A percentile compares a stretch with the other conserved stretches of the same genome.
Conservation (phyloP, 2,888 invertebrate genomes). For the Temnothorax ravouxi region DNA sequence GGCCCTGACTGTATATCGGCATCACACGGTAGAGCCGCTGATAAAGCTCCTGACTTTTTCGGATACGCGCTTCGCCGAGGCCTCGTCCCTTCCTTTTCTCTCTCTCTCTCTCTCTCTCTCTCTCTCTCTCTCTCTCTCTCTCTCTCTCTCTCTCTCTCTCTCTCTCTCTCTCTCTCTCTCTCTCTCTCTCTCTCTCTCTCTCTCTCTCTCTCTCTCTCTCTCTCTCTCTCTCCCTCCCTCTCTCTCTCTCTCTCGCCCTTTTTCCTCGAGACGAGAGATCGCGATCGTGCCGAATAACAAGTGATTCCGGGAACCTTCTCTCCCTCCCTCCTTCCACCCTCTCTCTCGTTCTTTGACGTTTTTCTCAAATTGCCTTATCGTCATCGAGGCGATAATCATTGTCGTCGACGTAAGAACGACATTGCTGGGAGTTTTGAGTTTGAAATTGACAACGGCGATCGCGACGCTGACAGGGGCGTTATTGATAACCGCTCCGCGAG, state of each 20-base stretch:
- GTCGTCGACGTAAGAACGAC: neutral
- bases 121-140: no score
- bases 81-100: neutral
- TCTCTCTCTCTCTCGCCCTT: neutral
- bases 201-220: neutral
- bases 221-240: neutral
- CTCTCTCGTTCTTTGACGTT: neutral
- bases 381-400: neutral
- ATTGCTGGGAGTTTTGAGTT: neutral
- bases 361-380: conserved; percentile 5
- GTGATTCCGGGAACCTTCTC: conserved; percentile 1
- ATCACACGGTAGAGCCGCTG: neutral
- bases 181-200: neutral
- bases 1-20: conserved; percentile 80
- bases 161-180: neutral
- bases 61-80: conserved; percentile 6
- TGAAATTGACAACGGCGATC: neutral
- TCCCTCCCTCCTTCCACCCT: neutral
- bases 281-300: neutral
- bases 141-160: no score
- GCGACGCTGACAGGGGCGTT: neutral
- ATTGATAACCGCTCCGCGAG: neutral
- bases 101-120: no score
- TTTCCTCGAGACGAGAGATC: conserved; percentile 17
- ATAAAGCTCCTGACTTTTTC: conserved; percentile 29